Base-by-base conservation (phyloP, 2,888 invertebrate genomes). In the Nephrotoma flavescens region DNA sequence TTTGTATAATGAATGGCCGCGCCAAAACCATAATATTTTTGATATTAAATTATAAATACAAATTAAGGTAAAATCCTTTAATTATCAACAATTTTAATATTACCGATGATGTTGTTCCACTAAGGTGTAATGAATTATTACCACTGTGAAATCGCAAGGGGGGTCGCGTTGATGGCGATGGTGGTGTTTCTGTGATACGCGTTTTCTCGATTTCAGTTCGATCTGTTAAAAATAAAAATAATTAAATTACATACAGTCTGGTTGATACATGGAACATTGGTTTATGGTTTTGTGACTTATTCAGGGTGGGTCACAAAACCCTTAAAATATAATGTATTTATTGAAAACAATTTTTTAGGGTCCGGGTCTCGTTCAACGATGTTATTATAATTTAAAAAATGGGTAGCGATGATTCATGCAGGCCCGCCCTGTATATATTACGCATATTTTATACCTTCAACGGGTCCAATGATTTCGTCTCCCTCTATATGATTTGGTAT, bases 401-500 rank as follows among this genome's bases (percentile, higher is more conserved):
- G n/a, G n/a, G n/a, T n/a, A n/a, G n/a, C n/a, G n/a, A n/a, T n/a
- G n/a, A n/a, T n/a, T n/a, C n/a, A n/a, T n/a, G n/a, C n/a, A n/a
- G n/a, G n/a, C n/a, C n/a, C n/a, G n/a, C n/a, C n/a, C n/a, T n/a
- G n/a, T n/a, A n/a, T n/a, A n/a, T n/a, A n/a, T n/a, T n/a, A n/a
- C n/a, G n/a, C n/a, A 47, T 47, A 47, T 47, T 9, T 47, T 87
- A 88, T 88, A 90, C 91, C 91, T 88, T 89, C 89, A 86, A 88
- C 88, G 85, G 88, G 88, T 86, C 87, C 88, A 86, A 89, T 89
- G 87, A 90, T 89, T 87, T 90, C 90, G 89, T 90, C 91, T 88
- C 90, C 91, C 87, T 90, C 90, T 89, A 91, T 89, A 89, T 90
- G 90, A 90, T 90, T 91, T 89, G 90, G 90, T 88, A 90, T 90